Percentiles rank a stretch among this genome's conserved stretches.
phyloP scores from a whole-genome alignment of 2,888 invertebrate genomes.

The Hypolimnas misippus region DNA sequence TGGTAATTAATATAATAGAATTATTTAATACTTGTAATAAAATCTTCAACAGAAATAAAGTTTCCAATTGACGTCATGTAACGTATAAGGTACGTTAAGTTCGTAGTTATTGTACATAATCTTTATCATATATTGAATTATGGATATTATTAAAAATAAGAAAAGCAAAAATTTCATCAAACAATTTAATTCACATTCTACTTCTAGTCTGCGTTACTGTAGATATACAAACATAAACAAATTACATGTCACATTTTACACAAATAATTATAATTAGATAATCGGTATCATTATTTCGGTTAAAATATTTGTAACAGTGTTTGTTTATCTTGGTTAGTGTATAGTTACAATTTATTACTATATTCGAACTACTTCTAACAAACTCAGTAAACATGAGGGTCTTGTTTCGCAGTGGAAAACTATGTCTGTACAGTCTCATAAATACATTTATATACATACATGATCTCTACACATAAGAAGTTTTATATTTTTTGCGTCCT shows the following conservation, averaged over 20 bases:
- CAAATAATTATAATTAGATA: conserved; percentile 22
- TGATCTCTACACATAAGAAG: not conserved
- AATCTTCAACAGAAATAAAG: too few species aligned
- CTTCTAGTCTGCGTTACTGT: conserved; percentile 30
- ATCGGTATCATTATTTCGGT: not conserved
- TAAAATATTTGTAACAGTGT: conserved; percentile 3
- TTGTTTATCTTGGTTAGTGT: not conserved
- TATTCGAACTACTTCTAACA: not conserved
- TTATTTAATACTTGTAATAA: too few species aligned
- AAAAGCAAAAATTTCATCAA: conserved; percentile 19
- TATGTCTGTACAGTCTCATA: not conserved
- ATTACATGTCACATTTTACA: conserved; percentile 28
- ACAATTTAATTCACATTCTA: conserved; percentile 33
- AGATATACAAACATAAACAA: conserved; percentile 36
- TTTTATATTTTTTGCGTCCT: not conserved
- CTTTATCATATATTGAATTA: too few species aligned
- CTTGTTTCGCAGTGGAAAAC: not conserved
- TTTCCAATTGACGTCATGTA: too few species aligned
- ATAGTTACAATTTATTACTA: conserved; percentile 4
- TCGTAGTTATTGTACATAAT: too few species aligned
- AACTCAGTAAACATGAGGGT: not conserved
- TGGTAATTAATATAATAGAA: too few species aligned
- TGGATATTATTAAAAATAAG: too few species aligned
- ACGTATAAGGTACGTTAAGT: too few species aligned
- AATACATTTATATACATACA: not conserved